Evolutionary conservation across 2,113 vertebrate species (phyloP).

Genomic region (Candoia aspera): DNA sequence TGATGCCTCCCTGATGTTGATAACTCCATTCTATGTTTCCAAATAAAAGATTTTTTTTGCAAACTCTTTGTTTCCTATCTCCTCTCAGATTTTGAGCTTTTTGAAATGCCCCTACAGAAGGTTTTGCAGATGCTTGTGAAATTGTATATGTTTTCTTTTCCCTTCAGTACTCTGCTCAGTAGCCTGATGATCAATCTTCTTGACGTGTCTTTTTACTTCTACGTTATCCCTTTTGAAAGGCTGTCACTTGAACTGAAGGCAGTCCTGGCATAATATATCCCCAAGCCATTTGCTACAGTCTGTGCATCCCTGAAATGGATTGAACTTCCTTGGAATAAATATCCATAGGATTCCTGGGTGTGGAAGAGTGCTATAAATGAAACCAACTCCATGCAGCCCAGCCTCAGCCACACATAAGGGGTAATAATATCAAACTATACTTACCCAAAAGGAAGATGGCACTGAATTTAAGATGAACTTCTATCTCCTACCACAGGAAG

Average conservation of each 20-base stretch:
- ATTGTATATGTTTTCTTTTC: not conserved
- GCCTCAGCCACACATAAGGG: not conserved
- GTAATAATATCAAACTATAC: not conserved
- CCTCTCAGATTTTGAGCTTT: not conserved
- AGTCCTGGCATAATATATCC: not conserved
- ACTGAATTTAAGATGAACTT: not conserved
- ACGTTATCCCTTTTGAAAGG: not conserved
- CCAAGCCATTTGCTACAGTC: not conserved
- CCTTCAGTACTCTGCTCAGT: not conserved
- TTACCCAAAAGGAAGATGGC: not conserved
- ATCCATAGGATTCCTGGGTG: not conserved
- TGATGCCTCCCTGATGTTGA: not conserved
- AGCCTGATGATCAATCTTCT: conserved; percentile 15
- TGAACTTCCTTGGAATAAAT: not conserved
- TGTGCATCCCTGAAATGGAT: not conserved
- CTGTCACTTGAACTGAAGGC: not conserved
- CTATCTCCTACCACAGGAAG: not conserved
- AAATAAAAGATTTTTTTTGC: not conserved
- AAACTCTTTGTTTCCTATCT: not conserved
- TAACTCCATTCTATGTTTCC: not conserved
- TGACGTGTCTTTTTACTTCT: conserved; percentile 3
- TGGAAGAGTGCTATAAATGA: not conserved
- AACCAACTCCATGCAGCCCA: not conserved
- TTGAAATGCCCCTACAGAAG: not conserved
- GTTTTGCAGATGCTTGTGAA: conserved; percentile 4